phyloP scores from a whole-genome alignment of 2,797 vertebrate genomes.

The Naso thynnoides region DNA sequence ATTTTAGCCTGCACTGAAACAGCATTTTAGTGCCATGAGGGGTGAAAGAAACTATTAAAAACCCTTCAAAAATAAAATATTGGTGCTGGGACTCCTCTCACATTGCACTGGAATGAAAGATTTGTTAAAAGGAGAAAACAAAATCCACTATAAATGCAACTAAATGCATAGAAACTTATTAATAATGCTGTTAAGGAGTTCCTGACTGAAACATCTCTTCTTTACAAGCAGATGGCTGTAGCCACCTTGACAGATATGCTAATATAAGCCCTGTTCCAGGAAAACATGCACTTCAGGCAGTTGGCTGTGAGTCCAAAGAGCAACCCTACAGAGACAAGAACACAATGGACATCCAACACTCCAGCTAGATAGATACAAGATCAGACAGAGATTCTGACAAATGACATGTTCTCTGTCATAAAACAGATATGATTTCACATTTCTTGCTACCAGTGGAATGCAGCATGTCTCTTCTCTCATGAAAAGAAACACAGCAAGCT shows the following conservation, averaged over 20 bases:
- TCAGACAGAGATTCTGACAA: constrained; percentile 2
- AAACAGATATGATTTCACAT: constrained; percentile 13
- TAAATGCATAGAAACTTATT: constrained; percentile 10
- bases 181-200: constrained; percentile 39
- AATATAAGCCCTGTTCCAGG: constrained; percentile 35
- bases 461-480: constrained; percentile 58
- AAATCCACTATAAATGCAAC: constrained; percentile 22
- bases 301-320: constrained; percentile 28
- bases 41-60: constrained; percentile 18
- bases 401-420: constrained; percentile 9
- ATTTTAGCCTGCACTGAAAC: constrained; percentile 20
- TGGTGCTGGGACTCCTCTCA: neutral
- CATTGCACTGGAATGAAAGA: constrained; percentile 5
- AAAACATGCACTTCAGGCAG: constrained; percentile 35
- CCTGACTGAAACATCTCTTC: constrained; percentile 40
- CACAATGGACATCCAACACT: constrained; percentile 11
- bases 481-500: constrained; percentile 42
- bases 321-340: constrained; percentile 32
- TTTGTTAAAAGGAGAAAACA: constrained; percentile 13
- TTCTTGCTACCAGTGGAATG: constrained; percentile 55
- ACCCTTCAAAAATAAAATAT: constrained; percentile 1
- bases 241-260: constrained; percentile 38
- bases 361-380: too few relatives aligned
- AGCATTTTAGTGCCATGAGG: neutral
- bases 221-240: constrained; percentile 58